Percentiles rank a stretch among this genome's conserved stretches.
phyloP scores from a whole-genome alignment of 2,888 invertebrate genomes.

The Laspeyria flexula region DNA sequence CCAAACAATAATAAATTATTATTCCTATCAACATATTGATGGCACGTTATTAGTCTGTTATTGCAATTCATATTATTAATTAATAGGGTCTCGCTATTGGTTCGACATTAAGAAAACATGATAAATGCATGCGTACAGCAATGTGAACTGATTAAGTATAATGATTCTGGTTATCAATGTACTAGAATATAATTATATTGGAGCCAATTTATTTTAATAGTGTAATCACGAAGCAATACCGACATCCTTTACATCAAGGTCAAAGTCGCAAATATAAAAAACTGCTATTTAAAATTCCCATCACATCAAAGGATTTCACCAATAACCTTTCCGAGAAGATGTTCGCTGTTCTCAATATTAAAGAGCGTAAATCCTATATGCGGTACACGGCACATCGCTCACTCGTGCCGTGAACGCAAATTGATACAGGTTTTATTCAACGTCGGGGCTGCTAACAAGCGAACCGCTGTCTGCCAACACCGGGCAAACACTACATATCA shows the following conservation, averaged over 20 bases:
- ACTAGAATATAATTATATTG: background rate
- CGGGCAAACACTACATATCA: conserved; percentile 46
- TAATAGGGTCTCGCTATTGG: background rate
- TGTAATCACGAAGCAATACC: background rate
- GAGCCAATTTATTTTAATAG: background rate
- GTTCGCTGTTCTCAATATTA: conserved; percentile 62
- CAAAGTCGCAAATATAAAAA: conserved; percentile 30
- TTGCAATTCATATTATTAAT: background rate
- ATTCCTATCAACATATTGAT: no score
- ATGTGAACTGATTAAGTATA: background rate
- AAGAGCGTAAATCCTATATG: conserved; percentile 59
- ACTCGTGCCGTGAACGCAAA: conserved; percentile 73
- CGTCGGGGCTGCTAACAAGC: conserved; percentile 60
- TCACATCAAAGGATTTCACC: conserved; percentile 49
- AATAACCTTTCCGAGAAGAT: conserved; percentile 66
- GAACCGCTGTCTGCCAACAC: conserved; percentile 62
- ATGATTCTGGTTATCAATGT: background rate
- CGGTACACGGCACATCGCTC: conserved; percentile 57
- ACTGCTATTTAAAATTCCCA: conserved; percentile 50
- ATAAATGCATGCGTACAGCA: background rate
- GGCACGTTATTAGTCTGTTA: background rate
- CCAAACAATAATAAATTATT: no score
- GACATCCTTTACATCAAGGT: conserved; percentile 23
- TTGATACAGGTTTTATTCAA: conserved; percentile 68
- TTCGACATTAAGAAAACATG: background rate